These are phyloP conservation scores for Dunckerocampus dactyliophorus DNA, from an alignment of 2,113 vertebrate genomes.

Conservation along the genomic window DNA sequence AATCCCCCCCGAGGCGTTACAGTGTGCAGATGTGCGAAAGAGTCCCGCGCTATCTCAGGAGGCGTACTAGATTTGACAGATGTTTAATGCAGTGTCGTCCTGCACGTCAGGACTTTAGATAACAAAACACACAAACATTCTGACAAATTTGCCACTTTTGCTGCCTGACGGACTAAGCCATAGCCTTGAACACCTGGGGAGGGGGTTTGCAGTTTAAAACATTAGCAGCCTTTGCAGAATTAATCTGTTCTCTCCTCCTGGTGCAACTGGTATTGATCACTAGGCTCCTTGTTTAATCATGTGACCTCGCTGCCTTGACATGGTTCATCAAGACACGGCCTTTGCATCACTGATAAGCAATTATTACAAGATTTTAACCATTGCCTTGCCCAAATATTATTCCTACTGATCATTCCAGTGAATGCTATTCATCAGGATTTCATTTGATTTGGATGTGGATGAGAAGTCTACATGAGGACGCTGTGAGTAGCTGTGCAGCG, in stretches of 20 bases:
- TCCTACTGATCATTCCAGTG: neutral
- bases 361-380: neutral
- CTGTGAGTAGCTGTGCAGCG: too few relatives aligned
- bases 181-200: constrained; percentile 26
- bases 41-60: constrained; percentile 22
- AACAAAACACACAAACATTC: constrained; percentile 5
- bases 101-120: constrained; percentile 14
- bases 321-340: neutral
- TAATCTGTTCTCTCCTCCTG: constrained; percentile 13
- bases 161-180: constrained; percentile 23
- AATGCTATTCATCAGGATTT: neutral
- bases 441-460: neutral
- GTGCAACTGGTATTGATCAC: constrained; percentile 20
- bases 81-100: constrained; percentile 25
- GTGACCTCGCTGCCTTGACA: constrained; percentile 4
- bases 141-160: constrained; percentile 17
- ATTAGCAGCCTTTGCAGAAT: constrained; percentile 16
- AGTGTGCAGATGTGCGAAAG: constrained; percentile 25
- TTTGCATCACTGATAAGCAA: constrained; percentile 8
- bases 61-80: constrained; percentile 8
- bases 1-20: constrained; percentile 23
- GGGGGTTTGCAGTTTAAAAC: constrained; percentile 34
- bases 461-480: neutral
- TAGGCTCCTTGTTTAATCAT: constrained; percentile 27
- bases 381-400: too few relatives aligned